phyloP scores from a whole-genome alignment of 2,888 invertebrate species.

The Danaus chrysippus region DNA sequence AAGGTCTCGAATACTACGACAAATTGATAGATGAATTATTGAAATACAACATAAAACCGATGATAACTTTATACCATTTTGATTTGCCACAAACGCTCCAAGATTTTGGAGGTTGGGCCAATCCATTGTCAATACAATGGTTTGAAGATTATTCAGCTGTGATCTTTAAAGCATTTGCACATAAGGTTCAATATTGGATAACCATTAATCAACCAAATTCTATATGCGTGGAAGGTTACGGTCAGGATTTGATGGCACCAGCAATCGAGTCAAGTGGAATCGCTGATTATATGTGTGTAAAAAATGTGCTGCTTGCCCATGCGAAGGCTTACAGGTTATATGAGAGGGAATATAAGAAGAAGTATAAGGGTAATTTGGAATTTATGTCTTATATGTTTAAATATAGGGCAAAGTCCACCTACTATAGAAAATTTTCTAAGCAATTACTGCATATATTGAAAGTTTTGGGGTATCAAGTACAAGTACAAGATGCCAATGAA shows the following conservation, averaged over 20 bases:
- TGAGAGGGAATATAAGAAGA: slow-evolving; percentile 51
- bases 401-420: no score
- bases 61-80: slow-evolving; percentile 58
- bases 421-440: no score
- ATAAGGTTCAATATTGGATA: slow-evolving; percentile 77
- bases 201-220: slow-evolving; percentile 80
- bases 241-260: slow-evolving; percentile 48
- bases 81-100: slow-evolving; percentile 59
- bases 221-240: slow-evolving; percentile 70
- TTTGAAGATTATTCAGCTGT: slow-evolving; percentile 71
- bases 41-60: slow-evolving; percentile 54
- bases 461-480: no score
- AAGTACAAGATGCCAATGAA: no score
- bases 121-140: slow-evolving; percentile 52
- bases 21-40: slow-evolving; percentile 72
- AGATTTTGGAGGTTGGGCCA: slow-evolving; percentile 60
- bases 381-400: neutral
- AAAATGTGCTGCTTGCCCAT: slow-evolving; percentile 79
- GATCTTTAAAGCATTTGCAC: slow-evolving; percentile 63
- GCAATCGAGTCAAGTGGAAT: slow-evolving; percentile 56
- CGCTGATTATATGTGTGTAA: slow-evolving; percentile 75
- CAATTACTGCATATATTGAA: no score
- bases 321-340: slow-evolving; percentile 71
- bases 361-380: slow-evolving; percentile 47
- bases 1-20: slow-evolving; percentile 74